Base-by-base conservation (phyloP, 1,140 invertebrate species). In the Dendrolimus punctatus region DNA sequence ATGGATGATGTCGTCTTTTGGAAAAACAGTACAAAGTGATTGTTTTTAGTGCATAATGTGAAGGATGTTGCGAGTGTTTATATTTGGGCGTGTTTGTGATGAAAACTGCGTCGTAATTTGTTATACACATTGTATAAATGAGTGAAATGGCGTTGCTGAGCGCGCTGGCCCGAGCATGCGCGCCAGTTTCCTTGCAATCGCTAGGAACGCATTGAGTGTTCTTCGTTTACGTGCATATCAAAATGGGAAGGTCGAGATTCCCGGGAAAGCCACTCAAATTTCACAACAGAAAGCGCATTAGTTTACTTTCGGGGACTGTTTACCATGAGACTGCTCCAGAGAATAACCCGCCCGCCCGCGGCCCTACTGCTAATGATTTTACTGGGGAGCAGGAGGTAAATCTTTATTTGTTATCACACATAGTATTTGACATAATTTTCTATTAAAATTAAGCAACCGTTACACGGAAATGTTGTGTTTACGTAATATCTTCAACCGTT, bases 261-360 rank as follows among this genome's bases (percentile, higher is more conserved):
- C 93, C 93, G 77, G 93, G 93, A 65, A 94, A 94, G 90, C 93
- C 93, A 81, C 91, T 93, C 64, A 95, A 94, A 89, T 92, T 92
- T 88, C 92, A 93, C 77, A 93, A 93, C 87, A 92, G 92, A 89
- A 94, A 93, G 82, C 90, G 93, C 87, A 91, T 94, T 78, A 93
- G 92, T 89, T 92, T 93, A 80, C 89, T 93, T 76, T 85, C 82
- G 61, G 82, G 82, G 46, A 66, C 79, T 70, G 76, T 85, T 72
- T 81, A 85, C 63, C 75, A 85, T 78, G 83, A 87, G 64, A 86
- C 73, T 76, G 61, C 76, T 74, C 63, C 74, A 66, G 78, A 85
- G 61, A 73, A 65, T 61, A 78, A 80, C 58, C 74, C 83, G 71
- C 74, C 76, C 71, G 75, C 74, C 71, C 80, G 77, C 66, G 74